Evolutionary conservation across 2,888 invertebrate genomes (phyloP).

Genomic region (Julus scanicus): DNA sequence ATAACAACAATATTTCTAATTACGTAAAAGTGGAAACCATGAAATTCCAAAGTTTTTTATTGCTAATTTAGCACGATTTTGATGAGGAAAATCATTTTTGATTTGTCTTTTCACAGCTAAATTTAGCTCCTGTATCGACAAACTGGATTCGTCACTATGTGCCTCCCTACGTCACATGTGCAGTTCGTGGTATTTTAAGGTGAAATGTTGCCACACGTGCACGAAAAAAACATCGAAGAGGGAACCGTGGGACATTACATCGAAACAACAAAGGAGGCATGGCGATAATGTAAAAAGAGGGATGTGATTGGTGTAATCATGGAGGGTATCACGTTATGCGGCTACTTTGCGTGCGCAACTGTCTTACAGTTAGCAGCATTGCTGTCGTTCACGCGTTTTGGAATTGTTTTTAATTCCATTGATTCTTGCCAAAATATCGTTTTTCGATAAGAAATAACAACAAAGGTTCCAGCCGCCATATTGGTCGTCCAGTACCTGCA

Average conservation of each 20-base stretch:
- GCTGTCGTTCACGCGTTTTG: not conserved
- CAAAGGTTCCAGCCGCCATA: not conserved
- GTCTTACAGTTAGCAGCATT: not conserved
- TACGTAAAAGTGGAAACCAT: no score
- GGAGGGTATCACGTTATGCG: not conserved
- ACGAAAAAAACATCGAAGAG: slow-evolving; percentile 60
- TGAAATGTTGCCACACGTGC: slow-evolving; percentile 63
- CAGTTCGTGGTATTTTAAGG: slow-evolving; percentile 62
- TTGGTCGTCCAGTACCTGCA: not conserved
- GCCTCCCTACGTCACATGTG: slow-evolving; percentile 62
- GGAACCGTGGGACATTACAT: not conserved
- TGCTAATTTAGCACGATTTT: no score
- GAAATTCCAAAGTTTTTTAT: no score
- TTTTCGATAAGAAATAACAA: not conserved
- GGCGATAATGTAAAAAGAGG: not conserved
- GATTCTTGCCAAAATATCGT: slow-evolving; percentile 17
- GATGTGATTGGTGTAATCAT: not conserved
- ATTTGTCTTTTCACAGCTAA: slow-evolving; percentile 65
- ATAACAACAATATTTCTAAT: no score
- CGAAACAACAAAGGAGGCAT: not conserved
- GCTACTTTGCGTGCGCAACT: not conserved
- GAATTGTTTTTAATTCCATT: not conserved
- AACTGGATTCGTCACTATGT: slow-evolving; percentile 62
- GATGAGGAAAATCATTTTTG: not conserved
- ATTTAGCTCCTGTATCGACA: slow-evolving; percentile 61